Evolutionary conservation across 2,113 vertebrate species (phyloP).

Genomic region (Mastomys coucha): DNA sequence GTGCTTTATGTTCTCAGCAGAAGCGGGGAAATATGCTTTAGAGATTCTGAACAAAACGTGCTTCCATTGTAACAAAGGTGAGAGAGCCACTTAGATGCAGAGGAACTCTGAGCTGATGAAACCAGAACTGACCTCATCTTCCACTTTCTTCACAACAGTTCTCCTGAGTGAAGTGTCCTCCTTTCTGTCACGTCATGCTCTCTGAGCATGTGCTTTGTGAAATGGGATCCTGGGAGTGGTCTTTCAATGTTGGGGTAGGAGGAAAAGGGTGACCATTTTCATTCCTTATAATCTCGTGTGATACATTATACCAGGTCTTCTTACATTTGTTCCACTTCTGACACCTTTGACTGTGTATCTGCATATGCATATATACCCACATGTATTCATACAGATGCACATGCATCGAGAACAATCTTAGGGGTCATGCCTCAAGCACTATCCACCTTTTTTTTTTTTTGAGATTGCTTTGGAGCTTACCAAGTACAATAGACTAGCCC

Average conservation of each 20-base stretch:
- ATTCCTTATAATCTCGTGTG: not conserved
- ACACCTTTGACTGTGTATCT: not conserved
- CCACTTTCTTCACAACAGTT: not conserved
- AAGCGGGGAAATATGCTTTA: not conserved
- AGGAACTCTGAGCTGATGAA: not conserved
- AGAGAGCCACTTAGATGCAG: not conserved
- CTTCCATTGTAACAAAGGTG: not conserved
- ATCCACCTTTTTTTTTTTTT: not conserved
- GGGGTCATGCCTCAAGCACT: not conserved
- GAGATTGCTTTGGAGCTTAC: not conserved
- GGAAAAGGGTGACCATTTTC: not conserved
- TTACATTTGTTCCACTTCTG: not conserved
- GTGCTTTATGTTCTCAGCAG: slow-evolving; percentile 13
- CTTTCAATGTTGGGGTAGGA: not conserved
- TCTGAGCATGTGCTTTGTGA: not conserved
- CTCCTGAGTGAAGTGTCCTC: not conserved
- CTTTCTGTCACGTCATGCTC: not conserved
- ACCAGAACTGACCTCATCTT: not conserved
- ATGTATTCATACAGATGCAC: not conserved
- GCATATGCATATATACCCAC: too few species aligned
- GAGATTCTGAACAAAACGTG: not conserved
- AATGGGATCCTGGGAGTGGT: too few species aligned
- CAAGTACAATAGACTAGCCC: not conserved
- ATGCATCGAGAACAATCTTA: not conserved
- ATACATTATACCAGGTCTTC: not conserved